Conservation (phyloP, 2,113 vertebrate genomes). For the Desmodus rotundus region DNA sequence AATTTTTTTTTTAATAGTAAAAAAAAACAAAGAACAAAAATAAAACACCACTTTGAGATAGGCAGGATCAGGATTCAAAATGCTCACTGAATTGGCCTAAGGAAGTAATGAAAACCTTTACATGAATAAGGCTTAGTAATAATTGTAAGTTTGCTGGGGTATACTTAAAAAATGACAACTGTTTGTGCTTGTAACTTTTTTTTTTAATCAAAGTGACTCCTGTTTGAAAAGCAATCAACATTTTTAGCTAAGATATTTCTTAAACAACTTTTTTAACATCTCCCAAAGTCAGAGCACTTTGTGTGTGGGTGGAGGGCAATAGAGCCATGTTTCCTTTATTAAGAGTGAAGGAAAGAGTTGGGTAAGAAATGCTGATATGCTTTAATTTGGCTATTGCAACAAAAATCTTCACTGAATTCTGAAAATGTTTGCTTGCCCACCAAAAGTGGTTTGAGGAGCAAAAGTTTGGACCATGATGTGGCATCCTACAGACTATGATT, state of each 20-base stretch:
- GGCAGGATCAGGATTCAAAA: background rate
- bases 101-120: background rate
- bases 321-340: background rate
- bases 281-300: background rate
- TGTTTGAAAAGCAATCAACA: background rate
- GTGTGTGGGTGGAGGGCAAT: too few relatives aligned
- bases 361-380: background rate
- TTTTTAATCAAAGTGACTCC: background rate
- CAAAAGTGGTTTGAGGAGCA: background rate
- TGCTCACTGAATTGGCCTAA: background rate
- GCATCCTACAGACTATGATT: background rate
- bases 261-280: background rate
- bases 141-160: background rate
- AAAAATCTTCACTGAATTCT: background rate
- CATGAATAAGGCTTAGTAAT: background rate
- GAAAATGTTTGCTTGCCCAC: background rate
- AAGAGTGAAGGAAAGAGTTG: background rate
- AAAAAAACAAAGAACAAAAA: too few relatives aligned
- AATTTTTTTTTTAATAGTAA: too few relatives aligned
- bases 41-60: background rate
- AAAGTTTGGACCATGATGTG: background rate
- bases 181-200: background rate
- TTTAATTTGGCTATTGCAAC: background rate
- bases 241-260: constrained; percentile 17
- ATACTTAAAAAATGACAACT: background rate